Evolutionary conservation across 2,113 vertebrate genomes (phyloP), one percentile per base, ranked within the genome.

Genomic region (Tetrao urogallus): DNA sequence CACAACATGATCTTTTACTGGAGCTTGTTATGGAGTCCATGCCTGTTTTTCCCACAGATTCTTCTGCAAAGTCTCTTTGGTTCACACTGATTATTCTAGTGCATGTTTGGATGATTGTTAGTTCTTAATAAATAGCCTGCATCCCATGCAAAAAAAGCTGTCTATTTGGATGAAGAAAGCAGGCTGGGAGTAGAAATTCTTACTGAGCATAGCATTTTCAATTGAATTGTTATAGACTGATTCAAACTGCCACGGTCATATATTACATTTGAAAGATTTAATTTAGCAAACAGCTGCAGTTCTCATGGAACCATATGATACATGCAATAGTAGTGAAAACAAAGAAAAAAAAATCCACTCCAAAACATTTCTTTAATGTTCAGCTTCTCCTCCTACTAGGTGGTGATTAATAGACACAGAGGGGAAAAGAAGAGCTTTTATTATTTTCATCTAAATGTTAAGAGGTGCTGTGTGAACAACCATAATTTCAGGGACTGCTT

Each of bases 371-470:
- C 84, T 80, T 54, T 86, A 87, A 86, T 87, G 87, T 89, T 92
- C 85, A 83, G 75, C 78, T 96, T 97, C 84, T 10, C 74, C 76
- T 96, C 47, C 94, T 96, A 61, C 97, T 97, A 96, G 65, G 77
- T 88, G 73, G 91, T 96, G 97, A 97, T 97, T 97, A 97, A 98
- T 98, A 95, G 95, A 28, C n/a, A 8, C 79, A 82, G 75, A 63
- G 74, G 63, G 89, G 36, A 91, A 11, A 82, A 79, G 88, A 89
- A 22, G 4, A 88, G 86, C 52, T 91, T 96, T 94, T 96, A 95
- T 93, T 89, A 88, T 95, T 96, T 96, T 91, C 92, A 86, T 96
- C 84, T 92, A 92, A 94, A 93, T 91, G 94, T 96, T 97, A 93
- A 97, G 94, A 96, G 96, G 86, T 88, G 92, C 89, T 94, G 86